Evolutionary conservation across 2,113 vertebrate species (phyloP).

Genomic region (Sorex araneus): DNA sequence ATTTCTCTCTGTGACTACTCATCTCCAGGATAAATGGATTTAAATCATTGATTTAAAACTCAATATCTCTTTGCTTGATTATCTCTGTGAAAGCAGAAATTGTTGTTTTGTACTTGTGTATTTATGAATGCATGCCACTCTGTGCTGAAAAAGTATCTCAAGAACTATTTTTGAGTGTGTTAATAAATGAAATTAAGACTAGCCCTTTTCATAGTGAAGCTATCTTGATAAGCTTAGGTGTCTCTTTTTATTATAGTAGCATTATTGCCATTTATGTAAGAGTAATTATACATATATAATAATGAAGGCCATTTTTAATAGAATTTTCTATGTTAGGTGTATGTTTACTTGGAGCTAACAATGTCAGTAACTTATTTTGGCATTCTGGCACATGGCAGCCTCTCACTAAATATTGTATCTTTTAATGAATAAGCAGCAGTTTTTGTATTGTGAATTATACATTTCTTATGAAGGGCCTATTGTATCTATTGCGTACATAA

Average conservation of each 20-base stretch:
- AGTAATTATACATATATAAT: neutral
- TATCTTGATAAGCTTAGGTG: neutral
- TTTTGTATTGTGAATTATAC: conserved; percentile 49
- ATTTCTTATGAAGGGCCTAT: conserved; percentile 45
- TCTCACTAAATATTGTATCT: conserved; percentile 54
- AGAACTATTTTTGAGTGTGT: conserved; percentile 40
- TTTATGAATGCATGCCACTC: neutral
- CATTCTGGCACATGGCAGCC: neutral
- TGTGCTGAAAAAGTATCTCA: neutral
- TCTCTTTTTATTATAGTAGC: conserved; percentile 48
- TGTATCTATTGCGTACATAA: conserved; percentile 55
- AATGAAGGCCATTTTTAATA: neutral
- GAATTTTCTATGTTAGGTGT: conserved; percentile 6
- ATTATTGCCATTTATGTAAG: conserved; percentile 42
- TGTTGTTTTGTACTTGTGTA: neutral
- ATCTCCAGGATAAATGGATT: neutral
- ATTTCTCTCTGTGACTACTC: neutral
- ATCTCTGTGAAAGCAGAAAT: neutral
- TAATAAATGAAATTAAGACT: conserved; percentile 51
- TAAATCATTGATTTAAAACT: neutral
- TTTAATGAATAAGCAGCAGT: conserved; percentile 57
- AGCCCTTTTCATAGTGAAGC: conserved; percentile 12
- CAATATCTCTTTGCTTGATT: neutral
- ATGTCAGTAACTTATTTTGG: conserved; percentile 22
- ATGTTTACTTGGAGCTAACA: conserved; percentile 41